Evolutionary conservation across 1,140 invertebrate genomes (phyloP).

Genomic region (Drosophila persimilis): DNA sequence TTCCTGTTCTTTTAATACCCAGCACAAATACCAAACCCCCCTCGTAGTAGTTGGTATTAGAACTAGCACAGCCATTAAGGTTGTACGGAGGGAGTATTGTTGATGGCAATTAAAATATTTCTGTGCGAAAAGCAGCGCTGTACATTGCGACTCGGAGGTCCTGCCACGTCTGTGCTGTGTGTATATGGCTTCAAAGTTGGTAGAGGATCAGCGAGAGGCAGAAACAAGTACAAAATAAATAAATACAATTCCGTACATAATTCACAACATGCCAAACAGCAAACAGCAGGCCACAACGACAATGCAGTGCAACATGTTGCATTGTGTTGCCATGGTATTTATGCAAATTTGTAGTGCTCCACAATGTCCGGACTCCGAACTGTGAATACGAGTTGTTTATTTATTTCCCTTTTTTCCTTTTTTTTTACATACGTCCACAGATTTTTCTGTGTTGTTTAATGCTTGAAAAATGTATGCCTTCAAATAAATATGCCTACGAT

Average conservation of each 20-base stretch:
- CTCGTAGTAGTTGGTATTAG: no score
- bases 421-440: slow-evolving; percentile 2
- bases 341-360: slow-evolving; percentile 73
- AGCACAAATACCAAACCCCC: no score
- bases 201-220: slow-evolving; percentile 25
- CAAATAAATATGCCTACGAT: not conserved
- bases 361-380: slow-evolving; percentile 49
- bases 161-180: slow-evolving; percentile 16
- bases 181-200: slow-evolving; percentile 26
- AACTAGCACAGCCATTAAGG: slow-evolving; percentile 2
- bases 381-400: slow-evolving; percentile 58
- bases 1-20: no score
- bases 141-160: slow-evolving; percentile 29
- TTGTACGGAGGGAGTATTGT: not conserved
- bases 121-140: slow-evolving; percentile 47
- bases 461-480: slow-evolving; percentile 11
- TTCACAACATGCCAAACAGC: slow-evolving; percentile 78
- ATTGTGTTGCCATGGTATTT: slow-evolving; percentile 76
- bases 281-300: slow-evolving; percentile 67
- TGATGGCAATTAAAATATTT: slow-evolving; percentile 64
- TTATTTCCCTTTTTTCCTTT: slow-evolving; percentile 38
- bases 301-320: slow-evolving; percentile 62
- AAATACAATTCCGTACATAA: slow-evolving; percentile 73
- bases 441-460: slow-evolving; percentile 38
- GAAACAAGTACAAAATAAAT: slow-evolving; percentile 21